phyloP scores from a whole-genome alignment of 2,113 vertebrate species.

The Bos taurus region ARS-UCD2.0 NC_037350.1:11437501-11438000 shows the following conservation, averaged over 20 bases:
- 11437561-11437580: neutral
- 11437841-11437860: fast-evolving
- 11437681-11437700: neutral
- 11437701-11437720: neutral
- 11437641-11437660: too few relatives aligned
- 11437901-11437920: neutral
- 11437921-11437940: neutral
- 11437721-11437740: neutral
- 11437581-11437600: fast-evolving
- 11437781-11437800: neutral
- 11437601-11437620: neutral
- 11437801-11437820: fast-evolving
- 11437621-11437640: too few relatives aligned
- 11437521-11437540: neutral
- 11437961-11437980: too few relatives aligned
- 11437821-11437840: neutral
- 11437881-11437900: too few relatives aligned
- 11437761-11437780: neutral
- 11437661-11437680: neutral
- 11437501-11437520: neutral
- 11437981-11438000: too few relatives aligned
- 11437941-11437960: too few relatives aligned
- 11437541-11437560: fast-evolving
- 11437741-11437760: neutral
- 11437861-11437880: neutral